A percentile compares a stretch with the other conserved stretches of the same genome.
Evolutionary conservation across 2,113 vertebrate genomes (phyloP).

Genomic region (Hydrolagus affinis): DNA sequence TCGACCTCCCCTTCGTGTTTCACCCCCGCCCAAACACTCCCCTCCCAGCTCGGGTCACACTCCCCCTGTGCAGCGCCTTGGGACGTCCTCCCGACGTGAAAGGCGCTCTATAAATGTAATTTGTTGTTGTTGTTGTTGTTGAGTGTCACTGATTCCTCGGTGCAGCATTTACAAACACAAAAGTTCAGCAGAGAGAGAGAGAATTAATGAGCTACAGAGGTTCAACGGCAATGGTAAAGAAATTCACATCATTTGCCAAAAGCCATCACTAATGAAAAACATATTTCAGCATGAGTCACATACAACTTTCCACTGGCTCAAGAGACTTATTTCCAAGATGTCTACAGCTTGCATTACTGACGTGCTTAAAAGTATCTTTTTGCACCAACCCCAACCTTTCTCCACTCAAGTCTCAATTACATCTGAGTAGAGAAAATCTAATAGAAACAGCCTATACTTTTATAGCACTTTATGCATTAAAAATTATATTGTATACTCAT

Average conservation of each 20-base stretch:
- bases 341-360: conserved; percentile 3
- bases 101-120: too few relatives aligned
- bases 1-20: too few relatives aligned
- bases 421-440: not conserved
- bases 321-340: conserved; percentile 5
- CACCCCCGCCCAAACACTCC: too few relatives aligned
- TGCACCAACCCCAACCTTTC: not conserved
- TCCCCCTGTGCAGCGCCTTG: too few relatives aligned
- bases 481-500: too few relatives aligned
- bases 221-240: conserved; percentile 11
- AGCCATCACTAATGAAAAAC: conserved; percentile 27
- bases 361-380: not conserved
- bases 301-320: conserved; percentile 27
- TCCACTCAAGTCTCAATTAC: not conserved
- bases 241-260: conserved; percentile 27
- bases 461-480: too few relatives aligned
- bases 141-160: not conserved
- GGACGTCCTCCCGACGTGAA: too few relatives aligned
- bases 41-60: too few relatives aligned
- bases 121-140: too few relatives aligned
- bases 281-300: conserved; percentile 23
- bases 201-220: not conserved
- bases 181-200: not conserved
- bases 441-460: not conserved
- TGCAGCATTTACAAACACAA: not conserved